Base-by-base conservation (phyloP, 2,888 invertebrate species). In the Amorpha juglandis region DNA sequence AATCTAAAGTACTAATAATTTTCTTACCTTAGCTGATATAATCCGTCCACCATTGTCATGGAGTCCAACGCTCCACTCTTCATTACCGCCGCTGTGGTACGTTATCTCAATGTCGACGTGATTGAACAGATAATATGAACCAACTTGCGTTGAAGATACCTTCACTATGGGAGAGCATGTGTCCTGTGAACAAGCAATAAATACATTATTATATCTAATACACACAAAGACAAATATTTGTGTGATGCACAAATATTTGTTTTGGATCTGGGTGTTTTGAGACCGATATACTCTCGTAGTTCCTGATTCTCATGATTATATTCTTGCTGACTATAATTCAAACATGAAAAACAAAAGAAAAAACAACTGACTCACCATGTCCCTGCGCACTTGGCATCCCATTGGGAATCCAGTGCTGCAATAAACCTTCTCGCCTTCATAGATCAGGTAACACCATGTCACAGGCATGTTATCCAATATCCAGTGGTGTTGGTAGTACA, bases 401-500 rank as follows among this genome's bases (percentile, higher is more conserved):
- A 99, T 98, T 0, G 99, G 99, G 87, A 99, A 99, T 11, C 99
- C 99, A 52, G 98, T 98, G 71, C 97, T 97, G 86, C 99, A 99
- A 84, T 97, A 98, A 69, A 95, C 96, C 74, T 95, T 95, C 16
- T 94, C 94, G 55, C 89, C 91, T 72, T 96, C 95, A 76, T 95
- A 96, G 69, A 97, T 96, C 66, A 95, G 82, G 87, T 98, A 98
- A 88, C 99, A 99, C 97, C 98, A 99, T 0, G 99, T 99, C 0
- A 99, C 97, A 0, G 99, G 99, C 99, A 99, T 99, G 86, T 99
- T 99, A 90, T 99, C 99, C 70, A 98, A 95, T 78, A 98, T 98
- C 99, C 99, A 99, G 88, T 99, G 99, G 90, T 99, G 99, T 80
- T 99, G 98, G 88, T 99, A 99, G 88, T 99, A 99, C 65, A 98